phyloP scores from a whole-genome alignment of 2,113 vertebrate species.

The Corydoras sp. region DNA sequence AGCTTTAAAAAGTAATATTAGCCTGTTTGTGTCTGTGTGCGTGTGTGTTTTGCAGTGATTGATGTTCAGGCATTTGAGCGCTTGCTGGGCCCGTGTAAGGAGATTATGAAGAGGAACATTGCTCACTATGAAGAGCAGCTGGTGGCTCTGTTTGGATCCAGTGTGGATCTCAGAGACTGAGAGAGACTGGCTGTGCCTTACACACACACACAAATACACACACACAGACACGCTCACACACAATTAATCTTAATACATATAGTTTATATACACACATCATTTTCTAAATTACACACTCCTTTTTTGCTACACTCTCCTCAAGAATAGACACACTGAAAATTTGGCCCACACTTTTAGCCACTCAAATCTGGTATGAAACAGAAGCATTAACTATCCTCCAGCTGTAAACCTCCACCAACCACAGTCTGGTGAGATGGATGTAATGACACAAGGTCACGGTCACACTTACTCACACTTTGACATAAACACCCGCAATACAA shows the following conservation, averaged over 20 bases:
- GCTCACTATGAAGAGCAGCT: constrained; percentile 95
- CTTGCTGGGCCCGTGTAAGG: constrained; percentile 96
- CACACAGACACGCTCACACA: constrained; percentile 33
- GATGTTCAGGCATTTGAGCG: constrained; percentile 97
- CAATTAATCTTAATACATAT: constrained; percentile 30
- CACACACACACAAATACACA: constrained; percentile 40
- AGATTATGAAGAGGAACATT: constrained; percentile 99
- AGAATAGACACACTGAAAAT: constrained; percentile 38
- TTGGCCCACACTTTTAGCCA: constrained; percentile 25
- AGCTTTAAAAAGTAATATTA: not conserved
- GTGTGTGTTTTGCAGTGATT: constrained; percentile 73
- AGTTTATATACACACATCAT: constrained; percentile 45
- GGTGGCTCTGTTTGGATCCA: constrained; percentile 97
- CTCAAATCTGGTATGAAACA: constrained; percentile 47
- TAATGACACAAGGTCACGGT: constrained; percentile 23
- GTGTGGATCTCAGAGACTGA: constrained; percentile 90
- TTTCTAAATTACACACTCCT: constrained; percentile 44
- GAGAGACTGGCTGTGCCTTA: constrained; percentile 69
- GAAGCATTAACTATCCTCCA: constrained; percentile 42
- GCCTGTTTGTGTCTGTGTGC: not conserved
- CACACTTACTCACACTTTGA: constrained; percentile 21
- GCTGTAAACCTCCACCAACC: constrained; percentile 42
- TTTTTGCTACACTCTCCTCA: constrained; percentile 45
- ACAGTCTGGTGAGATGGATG: constrained; percentile 36
- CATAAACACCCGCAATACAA: constrained; percentile 32